Base-by-base conservation (phyloP, 2,797 vertebrate genomes). In the Muraenolepis orangiensis region DNA sequence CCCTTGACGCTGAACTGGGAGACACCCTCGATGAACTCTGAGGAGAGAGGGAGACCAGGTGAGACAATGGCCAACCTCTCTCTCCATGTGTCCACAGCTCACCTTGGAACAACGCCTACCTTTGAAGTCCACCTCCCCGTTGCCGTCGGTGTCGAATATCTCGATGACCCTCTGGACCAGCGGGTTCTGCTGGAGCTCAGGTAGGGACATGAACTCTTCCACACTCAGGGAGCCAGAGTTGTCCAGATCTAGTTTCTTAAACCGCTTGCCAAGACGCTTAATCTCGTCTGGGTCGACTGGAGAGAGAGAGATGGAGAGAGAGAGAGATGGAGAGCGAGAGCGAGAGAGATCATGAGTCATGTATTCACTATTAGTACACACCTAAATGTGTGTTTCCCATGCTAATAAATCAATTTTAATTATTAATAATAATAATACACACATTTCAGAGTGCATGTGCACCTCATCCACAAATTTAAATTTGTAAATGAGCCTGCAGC, bases 1-100 rank as follows among this genome's bases (percentile, higher is more conserved):
- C 98, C 98, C 92, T 99, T 99, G 87, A 99, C 98, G 83, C 98
- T 99, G 95, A 99, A 99, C 89, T 99, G 98, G 67, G 98, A 99
- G 74, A 99, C 98, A 78, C 98, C 98, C 87, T 99, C 98, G 76
- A 99, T 99, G 88, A 99, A 99, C 91, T 99, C 98, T 99, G 82
- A 34, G 67, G 79, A 78, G 80, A 87, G 12, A 77, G 18, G 87
- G 32, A 83, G 34, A 76, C 18, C 42, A 46, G 42, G 16, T 46
- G 42, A 78, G 26, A 68, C 51, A 74, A n/a, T 51, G 10, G 51
- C n/a, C 2, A 6, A 8, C 51, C 51, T 4, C n/a, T 38, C 36
- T 26, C n/a, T 64, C 57, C 10, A 64, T n/a, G 57, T 26, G 8
- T 26, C 10, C 26, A 23, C 57, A 64, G 51, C 18, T 57, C 46